Percentiles rank a stretch among this genome's conserved stretches.
Conservation (phyloP, 2,797 vertebrate genomes). For the Gambusia yucatana region DNA sequence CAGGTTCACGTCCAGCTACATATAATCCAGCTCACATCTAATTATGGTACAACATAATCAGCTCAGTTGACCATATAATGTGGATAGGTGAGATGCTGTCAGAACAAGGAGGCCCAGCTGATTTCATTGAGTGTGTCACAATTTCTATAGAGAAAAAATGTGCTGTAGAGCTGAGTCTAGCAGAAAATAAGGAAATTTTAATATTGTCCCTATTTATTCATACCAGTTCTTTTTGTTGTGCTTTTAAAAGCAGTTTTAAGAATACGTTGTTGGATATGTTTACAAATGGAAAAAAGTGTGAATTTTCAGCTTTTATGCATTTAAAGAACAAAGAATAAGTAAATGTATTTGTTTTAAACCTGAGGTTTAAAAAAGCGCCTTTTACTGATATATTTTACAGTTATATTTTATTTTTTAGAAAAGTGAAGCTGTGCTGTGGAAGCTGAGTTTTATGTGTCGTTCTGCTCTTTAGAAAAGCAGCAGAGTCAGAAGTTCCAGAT, state of each 20-base stretch:
- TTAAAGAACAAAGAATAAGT: not conserved
- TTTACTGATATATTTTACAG: not conserved
- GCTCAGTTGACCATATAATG: not conserved
- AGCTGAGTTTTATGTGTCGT: constrained; percentile 11
- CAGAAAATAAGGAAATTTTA: too few relatives aligned
- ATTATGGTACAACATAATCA: not conserved
- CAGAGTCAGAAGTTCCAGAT: constrained; percentile 70
- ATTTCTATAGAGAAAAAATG: not conserved
- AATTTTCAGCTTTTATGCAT: not conserved
- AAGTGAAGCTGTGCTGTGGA: constrained; percentile 23
- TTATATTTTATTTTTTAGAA: not conserved
- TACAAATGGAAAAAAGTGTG: not conserved
- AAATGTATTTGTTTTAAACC: not conserved
- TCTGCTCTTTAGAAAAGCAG: constrained; percentile 49
- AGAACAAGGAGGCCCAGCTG: not conserved
- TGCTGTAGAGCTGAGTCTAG: too few relatives aligned
- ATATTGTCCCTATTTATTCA: too few relatives aligned
- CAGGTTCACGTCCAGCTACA: not conserved
- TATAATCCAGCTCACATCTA: not conserved
- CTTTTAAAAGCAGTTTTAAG: not conserved
- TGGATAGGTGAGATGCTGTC: not conserved
- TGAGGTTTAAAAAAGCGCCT: not conserved
- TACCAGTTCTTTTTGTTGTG: not conserved
- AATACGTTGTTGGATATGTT: not conserved
- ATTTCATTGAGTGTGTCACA: not conserved